Base-by-base conservation (phyloP, 30 jellyfish, hydroid and myxozoan genomes). In the Phacellophora camtschatica region DNA sequence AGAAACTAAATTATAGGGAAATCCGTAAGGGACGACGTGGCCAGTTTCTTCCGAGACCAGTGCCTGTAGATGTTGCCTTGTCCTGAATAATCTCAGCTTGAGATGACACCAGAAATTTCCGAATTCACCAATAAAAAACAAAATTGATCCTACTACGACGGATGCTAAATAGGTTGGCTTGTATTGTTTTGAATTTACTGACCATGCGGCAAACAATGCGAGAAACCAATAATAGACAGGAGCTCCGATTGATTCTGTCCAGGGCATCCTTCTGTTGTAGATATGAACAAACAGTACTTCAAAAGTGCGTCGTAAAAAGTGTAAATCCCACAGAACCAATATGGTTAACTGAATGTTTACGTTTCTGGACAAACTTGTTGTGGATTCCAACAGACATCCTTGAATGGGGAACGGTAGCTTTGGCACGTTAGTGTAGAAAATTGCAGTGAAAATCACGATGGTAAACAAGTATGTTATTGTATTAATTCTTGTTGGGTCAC, bases 261-360 rank as follows among this genome's bases (percentile, higher is more conserved):
- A 24, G 18, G 97, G 86, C 97, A 89, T 89, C 36, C 61, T 80
- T n/a, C 97, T 78, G 13, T 81, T 80, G 82, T 89, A 89, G 1
- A 74, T 72, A 53, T 89, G 97, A 8, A 89, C 97, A 45, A 89
- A 89, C 19, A 89, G 37, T 1, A 89, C 97, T 75, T 89, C 97
- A 35, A 81, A 22, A 36, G 71, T 29, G 0, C 97, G 96, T 2
- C 97, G 84, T 33, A 89, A 0, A 39, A 81, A 89, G 39, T 89
- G 97, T 22, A 89, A 11, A 29, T 70, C 24, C 97, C 97, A 89
- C 63, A 82, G 22, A 5, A 81, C 88, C 29, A 89, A 22, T 37
- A 71, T 53, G 34, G 72, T 77, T 55, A 42, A 58, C 59, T 83
- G 63, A 0, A 74, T 15, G 1, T 28, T 43, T 6, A 28, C 43